A percentile compares a stretch with the other conserved stretches of the same genome.
Conservation (phyloP, 2,797 vertebrate species). For the Centropyge bicolor region DNA sequence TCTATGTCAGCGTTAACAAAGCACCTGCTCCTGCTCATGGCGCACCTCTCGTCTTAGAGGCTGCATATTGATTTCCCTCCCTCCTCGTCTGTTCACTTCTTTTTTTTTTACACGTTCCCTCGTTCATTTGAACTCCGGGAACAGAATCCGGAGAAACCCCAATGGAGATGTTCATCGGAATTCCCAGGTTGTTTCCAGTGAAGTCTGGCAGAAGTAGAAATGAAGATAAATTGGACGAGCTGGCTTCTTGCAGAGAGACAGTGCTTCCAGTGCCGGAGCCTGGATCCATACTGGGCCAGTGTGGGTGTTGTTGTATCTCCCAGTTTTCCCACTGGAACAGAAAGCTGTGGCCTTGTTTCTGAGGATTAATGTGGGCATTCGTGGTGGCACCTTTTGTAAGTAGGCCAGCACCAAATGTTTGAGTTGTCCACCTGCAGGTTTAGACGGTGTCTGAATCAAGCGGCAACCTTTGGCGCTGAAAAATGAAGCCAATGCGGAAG, state of each 20-base stretch:
- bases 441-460: background rate
- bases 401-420: slow-evolving; percentile 6
- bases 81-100: slow-evolving; percentile 48
- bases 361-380: slow-evolving; percentile 23
- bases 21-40: slow-evolving; percentile 55
- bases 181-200: slow-evolving; percentile 49
- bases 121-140: slow-evolving; percentile 57
- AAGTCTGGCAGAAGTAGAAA: slow-evolving; percentile 41
- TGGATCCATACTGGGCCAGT: background rate
- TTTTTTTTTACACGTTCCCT: slow-evolving; percentile 36
- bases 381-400: slow-evolving; percentile 7
- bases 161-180: slow-evolving; percentile 47
- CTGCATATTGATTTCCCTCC: slow-evolving; percentile 69
- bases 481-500: too few species aligned
- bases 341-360: slow-evolving; percentile 41
- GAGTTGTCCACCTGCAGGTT: slow-evolving; percentile 12
- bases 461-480: too few species aligned
- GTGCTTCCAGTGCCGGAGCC: slow-evolving; percentile 4
- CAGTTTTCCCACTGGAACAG: slow-evolving; percentile 9
- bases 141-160: slow-evolving; percentile 56
- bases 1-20: slow-evolving; percentile 64
- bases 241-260: slow-evolving; percentile 24
- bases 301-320: background rate
- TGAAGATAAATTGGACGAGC: slow-evolving; percentile 53
- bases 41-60: slow-evolving; percentile 56